Base-by-base conservation (phyloP, 2,888 invertebrate species). In the Matsumyia berberina region DNA sequence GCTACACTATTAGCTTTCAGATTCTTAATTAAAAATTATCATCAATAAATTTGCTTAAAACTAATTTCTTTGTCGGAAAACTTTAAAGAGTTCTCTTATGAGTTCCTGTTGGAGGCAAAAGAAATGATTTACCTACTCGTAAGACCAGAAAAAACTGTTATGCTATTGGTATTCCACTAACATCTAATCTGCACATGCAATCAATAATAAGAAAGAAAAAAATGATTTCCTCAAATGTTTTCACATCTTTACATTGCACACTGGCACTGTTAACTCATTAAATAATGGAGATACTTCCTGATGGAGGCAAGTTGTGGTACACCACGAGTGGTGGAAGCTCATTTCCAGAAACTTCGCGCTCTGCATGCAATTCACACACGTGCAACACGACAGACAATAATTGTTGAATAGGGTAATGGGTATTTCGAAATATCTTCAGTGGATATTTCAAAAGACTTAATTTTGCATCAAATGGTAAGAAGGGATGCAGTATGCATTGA, bases 21-120 rank as follows among this genome's bases (percentile, higher is more conserved):
- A 24, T 1, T n/a, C 37, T 24, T 58, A 58, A 58, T 58, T n/a
- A 12, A 39, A 58, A 58, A 58, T 58, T 58, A 58, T 37, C 57
- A 12, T 39, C 8, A 58, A 37, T 49, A 17, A 29, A 49, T 19
- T 6, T 29, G 5, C 9, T 49, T 19, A 12, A 29, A 31, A 6
- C 5, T 6, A 49, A 49, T 49, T 24, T 49, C 6, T 29, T 17
- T 46, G 49, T 49, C 24, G 3, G 42, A 12, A 15, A 15, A 5
- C 24, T 24, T 4, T 4, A 19, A 42, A 12, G 35, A 35, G 33
- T 33, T 33, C 9, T 1, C 2, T 11, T 37, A 11, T 4, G 11
- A 42, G 1, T 24, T 24, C 2, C 24, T 24, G 1, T 24, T 24
- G 2, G 4, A 24, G 4, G 24, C 24, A 24, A 24, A 24, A 24